Conservation (phyloP, 2,113 vertebrate species). For the Phrynosoma platyrhinos region DNA sequence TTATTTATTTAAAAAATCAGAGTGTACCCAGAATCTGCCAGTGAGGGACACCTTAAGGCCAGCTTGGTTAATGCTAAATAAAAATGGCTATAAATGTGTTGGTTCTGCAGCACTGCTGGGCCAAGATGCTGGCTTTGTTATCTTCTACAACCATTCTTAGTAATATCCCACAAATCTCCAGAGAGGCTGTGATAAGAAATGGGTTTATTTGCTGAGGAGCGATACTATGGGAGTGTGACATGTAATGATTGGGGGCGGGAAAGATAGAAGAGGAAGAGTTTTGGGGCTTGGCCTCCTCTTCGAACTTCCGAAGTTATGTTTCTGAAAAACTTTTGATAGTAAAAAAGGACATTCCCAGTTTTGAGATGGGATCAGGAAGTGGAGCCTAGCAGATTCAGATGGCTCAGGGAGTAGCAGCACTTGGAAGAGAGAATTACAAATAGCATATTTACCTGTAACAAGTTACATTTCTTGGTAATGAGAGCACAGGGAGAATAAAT, state of each 20-base stretch:
- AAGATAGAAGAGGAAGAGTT: too few relatives aligned
- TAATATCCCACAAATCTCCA: constrained; percentile 34
- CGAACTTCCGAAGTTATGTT: background rate
- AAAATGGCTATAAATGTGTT: background rate
- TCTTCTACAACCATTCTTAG: constrained; percentile 30
- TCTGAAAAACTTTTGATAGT: background rate
- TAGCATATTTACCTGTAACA: too few relatives aligned
- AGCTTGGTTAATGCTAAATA: background rate
- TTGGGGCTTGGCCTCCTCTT: background rate
- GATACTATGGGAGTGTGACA: background rate
- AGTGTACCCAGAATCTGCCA: background rate
- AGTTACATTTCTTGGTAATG: too few relatives aligned
- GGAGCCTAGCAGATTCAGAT: background rate
- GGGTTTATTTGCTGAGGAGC: background rate
- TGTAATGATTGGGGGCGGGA: background rate
- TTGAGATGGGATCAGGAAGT: background rate
- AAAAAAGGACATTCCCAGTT: background rate
- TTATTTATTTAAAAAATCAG: background rate
- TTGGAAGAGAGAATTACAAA: too few relatives aligned
- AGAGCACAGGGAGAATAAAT: too few relatives aligned
- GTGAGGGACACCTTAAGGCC: background rate
- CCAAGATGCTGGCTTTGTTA: background rate
- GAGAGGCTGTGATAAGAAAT: constrained; percentile 4
- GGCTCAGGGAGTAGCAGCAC: background rate
- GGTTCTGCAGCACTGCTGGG: background rate